Evolutionary conservation across 1,140 invertebrate species (phyloP), one percentile per base, ranked within the genome.

Genomic region (Drosophila saltans): DNA sequence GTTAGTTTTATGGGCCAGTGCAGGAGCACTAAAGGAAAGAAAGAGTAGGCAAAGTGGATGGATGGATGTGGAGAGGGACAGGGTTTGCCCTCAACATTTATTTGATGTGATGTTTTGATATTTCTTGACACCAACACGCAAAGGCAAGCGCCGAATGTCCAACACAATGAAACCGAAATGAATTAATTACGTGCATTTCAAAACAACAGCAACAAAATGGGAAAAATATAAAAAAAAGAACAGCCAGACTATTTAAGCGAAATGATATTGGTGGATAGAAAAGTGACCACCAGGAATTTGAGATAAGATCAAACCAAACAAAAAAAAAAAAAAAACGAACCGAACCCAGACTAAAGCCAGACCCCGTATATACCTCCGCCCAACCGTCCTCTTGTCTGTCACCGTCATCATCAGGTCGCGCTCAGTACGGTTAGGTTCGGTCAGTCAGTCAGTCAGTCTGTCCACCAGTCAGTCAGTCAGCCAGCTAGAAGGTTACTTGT

Each of bases 21-120:
- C 9, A 52, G 59, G 48, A 6, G 30, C 16, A 6, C 10, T 24
- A 48, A 55, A 33, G 60, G 60, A 30, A 40, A 33, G 10, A 45
- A 24, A 16, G 30, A 21, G 7, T 55, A 48, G 66, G 56, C 64
- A 43, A 57, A 52, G 56, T 66, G 41, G 61, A 66, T 78, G 74
- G 33, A 5, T 5, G 33, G 33, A 6, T 5, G 33, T 1, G 33
- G 33, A 7, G 33, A 5, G 33, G 73, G 68, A 48, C 80, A 83
- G 57, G 57, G 57, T 59, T 40, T 40, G 33, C 57, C 33, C 86
- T 91, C 81, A 91, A 91, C 90, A 91, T 91, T 91, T 91, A 91
- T 91, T 91, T 91, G 90, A 91, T 91, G 90, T 91, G 90, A 91
- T 91, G 90, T 91, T 91, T 91, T 91, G 90, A 91, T 91, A 91